Evolutionary conservation across 2,113 vertebrate species (phyloP), one percentile per base, ranked within the genome.

Genomic region (Apaloderma vittatum): DNA sequence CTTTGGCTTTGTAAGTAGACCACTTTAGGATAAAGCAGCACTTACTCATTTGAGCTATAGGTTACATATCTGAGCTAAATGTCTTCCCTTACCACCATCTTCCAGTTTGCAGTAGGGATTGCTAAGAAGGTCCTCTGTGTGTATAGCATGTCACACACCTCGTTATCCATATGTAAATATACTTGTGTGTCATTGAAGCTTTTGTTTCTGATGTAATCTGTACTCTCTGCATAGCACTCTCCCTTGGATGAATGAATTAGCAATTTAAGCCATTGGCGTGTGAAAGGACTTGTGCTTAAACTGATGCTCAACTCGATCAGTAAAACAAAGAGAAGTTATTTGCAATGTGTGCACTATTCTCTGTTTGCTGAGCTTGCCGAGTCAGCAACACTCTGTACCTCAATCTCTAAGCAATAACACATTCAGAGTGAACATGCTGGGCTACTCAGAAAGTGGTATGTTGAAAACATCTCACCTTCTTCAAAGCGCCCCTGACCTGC

Each of bases 91-190:
- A 45, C 27, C 4, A 23, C 29, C 29, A 5, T 29, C 37, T 58
- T 55, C 34, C 26, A 19, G 11, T 46, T 71, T 48, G 36, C 57
- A 68, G 20, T 19, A 20, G 26, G 22, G 27, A 34, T 30, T 52
- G 37, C 54, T 68, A 18, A 34, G 21, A 16, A 66, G 21, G 16
- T 22, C 71, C 16, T 80, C 37, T 61, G 13, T 36, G 5, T 57
- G 20, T 32, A 5, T 27, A 54, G n/a, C 2, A 9, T 0, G 1
- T 45, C 34, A 12, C 8, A 37, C 0, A 6, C 23, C 51, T 68
- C 4, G 30, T 30, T 72, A 4, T 23, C 12, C 12, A 1, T 9
- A 17, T 20, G 20, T 52, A 78, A 68, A 62, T 32, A 34, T 1
- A 2, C 9, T 71, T 73, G n/a, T 49, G 14, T 19, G 8, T 48